Base-by-base conservation (phyloP, 2,113 vertebrate genomes). In the Clarias magur region DNA sequence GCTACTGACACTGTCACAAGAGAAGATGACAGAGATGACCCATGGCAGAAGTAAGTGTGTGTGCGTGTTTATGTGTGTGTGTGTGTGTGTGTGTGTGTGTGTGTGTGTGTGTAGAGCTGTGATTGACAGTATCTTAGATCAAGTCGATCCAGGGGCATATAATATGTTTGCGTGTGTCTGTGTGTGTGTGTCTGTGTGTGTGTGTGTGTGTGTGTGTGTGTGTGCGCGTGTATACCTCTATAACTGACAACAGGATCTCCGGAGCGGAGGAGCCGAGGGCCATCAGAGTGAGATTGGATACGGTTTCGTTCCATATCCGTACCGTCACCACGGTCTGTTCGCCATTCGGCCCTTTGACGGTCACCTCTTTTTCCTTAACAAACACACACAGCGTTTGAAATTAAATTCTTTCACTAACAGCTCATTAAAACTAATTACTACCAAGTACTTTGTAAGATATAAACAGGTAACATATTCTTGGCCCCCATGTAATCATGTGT, bases 261-360 rank as follows among this genome's bases (percentile, higher is more conserved):
- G 98, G 98, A 0, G 98, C 98, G 0, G 98, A 99, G 0, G 98
- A 99, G 4, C 98, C 98, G 91, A 99, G 59, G 0, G 98, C 98
- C 98, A 99, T 99, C 72, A 99, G 91, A 0, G 98, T 99, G 27
- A 99, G 95, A 93, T 99, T 99, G 93, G 98, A 99, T 1, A 99
- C 97, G 0, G 98, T 99, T 94, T 99, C 98, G 0, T 99, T 99
- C 98, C 98, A 99, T 93, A 99, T 95, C 59, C 97, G 95, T 2
- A 99, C 97, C 0, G 96, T 98, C 7, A 95, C 95, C 4, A 98
- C 93, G 1, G 96, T 96, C 27, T 95, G 97, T 91, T 98, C 98
- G 0, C 98, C 98, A 0, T 97, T 97, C 81, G 97, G 93, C 21
- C 97, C 96, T 83, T 97, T 99, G 89, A 99, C 94, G 3, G 97